phyloP scores from a whole-genome alignment of 1,140 invertebrate species.

The Calephelis nemesis region DNA sequence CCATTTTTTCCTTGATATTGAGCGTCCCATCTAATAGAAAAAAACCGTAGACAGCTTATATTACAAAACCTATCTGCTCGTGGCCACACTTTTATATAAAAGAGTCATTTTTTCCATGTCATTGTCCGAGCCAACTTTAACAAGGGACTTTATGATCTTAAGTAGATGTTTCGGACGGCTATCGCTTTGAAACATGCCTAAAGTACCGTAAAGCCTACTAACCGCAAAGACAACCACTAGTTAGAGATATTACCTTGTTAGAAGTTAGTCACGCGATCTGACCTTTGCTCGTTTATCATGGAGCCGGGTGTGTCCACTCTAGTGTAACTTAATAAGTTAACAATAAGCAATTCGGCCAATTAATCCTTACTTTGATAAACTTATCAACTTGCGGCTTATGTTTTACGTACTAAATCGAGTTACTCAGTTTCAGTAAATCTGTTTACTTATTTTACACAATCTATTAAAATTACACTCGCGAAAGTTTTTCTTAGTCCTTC shows the following conservation, averaged over 20 bases:
- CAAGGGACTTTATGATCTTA: conserved; percentile 23
- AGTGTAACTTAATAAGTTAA: conserved; percentile 6
- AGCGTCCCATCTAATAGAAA: not conserved
- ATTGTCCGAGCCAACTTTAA: conserved; percentile 23
- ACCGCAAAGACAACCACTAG: conserved; percentile 40
- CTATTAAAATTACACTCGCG: no score
- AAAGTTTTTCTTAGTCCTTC: no score
- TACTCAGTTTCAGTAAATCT: no score
- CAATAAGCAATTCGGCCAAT: not conserved
- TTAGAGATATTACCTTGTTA: conserved; percentile 43
- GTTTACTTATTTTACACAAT: no score
- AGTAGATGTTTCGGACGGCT: conserved; percentile 31
- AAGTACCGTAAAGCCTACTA: conserved; percentile 34
- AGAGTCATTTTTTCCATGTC: not conserved
- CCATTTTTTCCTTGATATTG: no score
- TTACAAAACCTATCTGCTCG: no score
- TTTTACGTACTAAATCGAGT: no score
- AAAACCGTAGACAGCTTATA: no score
- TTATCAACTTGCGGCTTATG: no score
- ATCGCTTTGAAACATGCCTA: conserved; percentile 31
- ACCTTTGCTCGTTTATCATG: conserved; percentile 39
- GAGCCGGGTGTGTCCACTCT: conserved; percentile 22
- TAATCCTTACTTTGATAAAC: not conserved
- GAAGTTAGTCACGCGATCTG: conserved; percentile 46
- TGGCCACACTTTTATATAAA: no score